Base-by-base conservation (phyloP, 2,113 vertebrate genomes). In the Apus apus region DNA sequence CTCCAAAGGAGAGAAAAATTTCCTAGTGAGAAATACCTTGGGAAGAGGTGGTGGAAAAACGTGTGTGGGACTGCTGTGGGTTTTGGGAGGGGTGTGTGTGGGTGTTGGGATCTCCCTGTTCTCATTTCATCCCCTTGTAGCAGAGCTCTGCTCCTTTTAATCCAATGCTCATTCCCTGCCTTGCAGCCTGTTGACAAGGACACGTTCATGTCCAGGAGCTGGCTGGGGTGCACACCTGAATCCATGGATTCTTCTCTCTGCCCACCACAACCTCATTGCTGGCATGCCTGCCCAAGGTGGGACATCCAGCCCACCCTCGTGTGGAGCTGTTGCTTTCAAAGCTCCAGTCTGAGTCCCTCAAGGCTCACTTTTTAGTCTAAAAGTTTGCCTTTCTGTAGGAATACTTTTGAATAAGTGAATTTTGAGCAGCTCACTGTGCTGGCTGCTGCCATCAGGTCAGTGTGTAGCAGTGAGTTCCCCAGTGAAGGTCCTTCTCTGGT, bases 251-350 rank as follows among this genome's bases (percentile, higher is more conserved):
- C 72, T 67, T 67, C 72, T 45, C 65, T 77, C 46, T 94, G 48
- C 40, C 32, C 23, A 27, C 72, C 53, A 4, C 74, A 75, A 6
- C 62, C 76, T 62, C 3, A 1, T 18, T 11, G 48, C 18, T 68
- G 48, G 56, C 66, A 62, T 29, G 61, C 22, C 58, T 14, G 66
- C 25, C 38, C 2, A 29, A 13, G 65, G 1, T 4, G 62, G 25
- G 58, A 45, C 23, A 18, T 62, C 43, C 29, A 45, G 1, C 61
- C 54, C 2, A 0, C 17, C 57, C 51, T 34, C 3, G 3, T 0
- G 1, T 18, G 27, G 32, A 38, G 27, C 26, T 2, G 34, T 18
- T 15, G 62, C 34, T 53, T 53, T 70, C 51, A 60, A 16, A 88
- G 45, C 38, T 65, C 25, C 29, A 4, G 18, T 58, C 13, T 13